A percentile compares a stretch with the other conserved stretches of the same genome.
phyloP scores from a whole-genome alignment of 2,797 vertebrate genomes.

The Austrolebias charrua region DNA sequence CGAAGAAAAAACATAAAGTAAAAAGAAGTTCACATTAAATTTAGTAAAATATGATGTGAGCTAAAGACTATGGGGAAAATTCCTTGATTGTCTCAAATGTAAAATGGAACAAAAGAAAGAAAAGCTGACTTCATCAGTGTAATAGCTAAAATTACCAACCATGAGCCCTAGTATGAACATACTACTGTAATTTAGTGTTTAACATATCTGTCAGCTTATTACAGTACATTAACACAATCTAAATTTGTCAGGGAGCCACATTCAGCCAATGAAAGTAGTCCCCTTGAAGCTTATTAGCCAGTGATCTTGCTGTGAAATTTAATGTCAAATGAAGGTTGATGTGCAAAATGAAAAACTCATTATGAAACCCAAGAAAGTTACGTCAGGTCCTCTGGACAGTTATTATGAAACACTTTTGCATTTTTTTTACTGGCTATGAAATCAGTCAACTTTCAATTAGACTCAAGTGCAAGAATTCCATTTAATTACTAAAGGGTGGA shows the following conservation, averaged over 20 bases:
- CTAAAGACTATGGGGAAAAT: neutral
- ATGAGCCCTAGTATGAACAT: conserved; percentile 14
- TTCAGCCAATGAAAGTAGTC: conserved; percentile 24
- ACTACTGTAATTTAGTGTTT: conserved; percentile 18
- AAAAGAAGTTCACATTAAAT: neutral
- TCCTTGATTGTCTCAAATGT: neutral
- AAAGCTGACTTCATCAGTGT: conserved; percentile 6
- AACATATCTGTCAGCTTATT: conserved; percentile 33
- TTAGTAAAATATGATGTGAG: neutral
- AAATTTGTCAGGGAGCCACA: conserved; percentile 39
- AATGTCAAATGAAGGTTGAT: conserved; percentile 50
- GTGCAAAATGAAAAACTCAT: conserved; percentile 54
- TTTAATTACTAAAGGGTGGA: no score
- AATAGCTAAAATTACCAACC: conserved; percentile 18
- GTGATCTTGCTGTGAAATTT: conserved; percentile 25
- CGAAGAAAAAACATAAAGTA: neutral
- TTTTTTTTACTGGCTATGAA: conserved; percentile 30
- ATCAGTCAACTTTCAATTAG: conserved; percentile 5
- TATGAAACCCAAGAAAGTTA: neutral
- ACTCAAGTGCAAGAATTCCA: no score
- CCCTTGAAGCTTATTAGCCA: conserved; percentile 46
- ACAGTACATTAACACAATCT: conserved; percentile 52
- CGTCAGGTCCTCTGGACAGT: no score
- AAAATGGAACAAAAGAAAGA: no score
- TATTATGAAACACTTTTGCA: conserved; percentile 3